These are phyloP conservation scores for Melanerpes aurifrons DNA, from an alignment of 2,113 vertebrate genomes.

Conservation along the genomic window DNA sequence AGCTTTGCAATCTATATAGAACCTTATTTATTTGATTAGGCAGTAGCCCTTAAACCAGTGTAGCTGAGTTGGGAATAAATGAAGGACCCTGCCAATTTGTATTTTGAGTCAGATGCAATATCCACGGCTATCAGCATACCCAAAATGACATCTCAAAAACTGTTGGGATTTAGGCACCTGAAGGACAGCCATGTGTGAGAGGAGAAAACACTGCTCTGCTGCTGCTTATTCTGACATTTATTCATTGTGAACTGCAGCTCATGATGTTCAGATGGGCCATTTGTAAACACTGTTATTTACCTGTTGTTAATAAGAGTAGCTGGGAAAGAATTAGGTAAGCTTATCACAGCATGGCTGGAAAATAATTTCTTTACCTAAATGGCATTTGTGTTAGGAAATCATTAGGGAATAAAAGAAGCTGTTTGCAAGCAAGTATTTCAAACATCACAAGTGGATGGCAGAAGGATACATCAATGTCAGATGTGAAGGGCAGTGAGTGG, in stretches of 20 bases:
- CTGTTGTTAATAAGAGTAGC: neutral
- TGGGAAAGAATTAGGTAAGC: constrained; percentile 1
- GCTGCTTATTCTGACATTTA: constrained; percentile 3
- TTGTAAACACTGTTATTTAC: constrained; percentile 18
- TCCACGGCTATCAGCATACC: neutral
- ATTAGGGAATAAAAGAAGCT: neutral
- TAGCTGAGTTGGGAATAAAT: neutral
- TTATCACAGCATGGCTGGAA: constrained; percentile 2
- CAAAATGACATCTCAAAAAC: constrained; percentile 37
- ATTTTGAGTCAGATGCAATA: neutral
- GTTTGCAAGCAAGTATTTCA: neutral
- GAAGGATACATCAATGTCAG: neutral
- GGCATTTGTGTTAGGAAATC: neutral
- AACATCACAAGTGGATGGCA: neutral
- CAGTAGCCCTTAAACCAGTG: neutral
- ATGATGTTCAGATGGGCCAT: neutral
- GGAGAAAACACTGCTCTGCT: neutral
- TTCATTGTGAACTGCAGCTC: neutral
- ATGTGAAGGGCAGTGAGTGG: neutral
- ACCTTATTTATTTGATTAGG: neutral
- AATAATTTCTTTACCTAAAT: constrained; percentile 18
- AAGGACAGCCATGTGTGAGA: neutral
- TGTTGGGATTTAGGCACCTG: neutral
- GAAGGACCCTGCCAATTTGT: neutral
- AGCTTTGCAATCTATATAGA: neutral